Conservation (phyloP, 2,888 invertebrate species). For the Himalopsyche anomala region DNA sequence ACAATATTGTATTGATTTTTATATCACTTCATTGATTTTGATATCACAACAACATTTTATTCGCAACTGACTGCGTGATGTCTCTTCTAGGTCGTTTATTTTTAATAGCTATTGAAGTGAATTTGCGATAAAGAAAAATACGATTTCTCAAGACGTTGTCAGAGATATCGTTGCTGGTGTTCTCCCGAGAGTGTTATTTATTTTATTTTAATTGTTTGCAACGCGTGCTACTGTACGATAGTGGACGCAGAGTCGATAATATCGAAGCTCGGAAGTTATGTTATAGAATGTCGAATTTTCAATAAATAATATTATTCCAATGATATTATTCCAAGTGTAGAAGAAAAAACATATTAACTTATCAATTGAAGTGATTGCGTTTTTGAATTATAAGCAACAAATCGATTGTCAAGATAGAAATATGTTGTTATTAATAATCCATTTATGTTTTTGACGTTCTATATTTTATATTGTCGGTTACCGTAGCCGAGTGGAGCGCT, state of each 20-base stretch:
- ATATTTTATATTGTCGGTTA: no score
- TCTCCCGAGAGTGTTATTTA: not conserved
- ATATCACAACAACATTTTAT: not conserved
- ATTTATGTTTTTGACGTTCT: no score
- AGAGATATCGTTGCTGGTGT: not conserved
- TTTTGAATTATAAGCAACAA: no score
- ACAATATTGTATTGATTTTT: not conserved
- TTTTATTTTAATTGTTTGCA: not conserved
- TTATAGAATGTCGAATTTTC: not conserved
- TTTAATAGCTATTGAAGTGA: conserved; percentile 16
- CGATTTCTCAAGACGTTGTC: conserved; percentile 25
- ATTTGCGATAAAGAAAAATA: conserved; percentile 36
- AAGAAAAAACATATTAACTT: no score
- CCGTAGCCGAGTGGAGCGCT: no score
- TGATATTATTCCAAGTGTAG: no score
- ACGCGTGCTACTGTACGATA: not conserved
- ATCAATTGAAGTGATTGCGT: no score
- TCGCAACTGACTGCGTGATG: not conserved
- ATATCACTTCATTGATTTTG: not conserved
- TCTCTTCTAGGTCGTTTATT: conserved; percentile 43
- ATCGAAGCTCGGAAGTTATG: not conserved
- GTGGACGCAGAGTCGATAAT: not conserved
- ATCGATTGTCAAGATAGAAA: no score
- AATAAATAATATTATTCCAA: no score
- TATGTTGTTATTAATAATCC: no score